phyloP scores from a whole-genome alignment of 1,140 invertebrate species.

The Tribolium madens region DNA sequence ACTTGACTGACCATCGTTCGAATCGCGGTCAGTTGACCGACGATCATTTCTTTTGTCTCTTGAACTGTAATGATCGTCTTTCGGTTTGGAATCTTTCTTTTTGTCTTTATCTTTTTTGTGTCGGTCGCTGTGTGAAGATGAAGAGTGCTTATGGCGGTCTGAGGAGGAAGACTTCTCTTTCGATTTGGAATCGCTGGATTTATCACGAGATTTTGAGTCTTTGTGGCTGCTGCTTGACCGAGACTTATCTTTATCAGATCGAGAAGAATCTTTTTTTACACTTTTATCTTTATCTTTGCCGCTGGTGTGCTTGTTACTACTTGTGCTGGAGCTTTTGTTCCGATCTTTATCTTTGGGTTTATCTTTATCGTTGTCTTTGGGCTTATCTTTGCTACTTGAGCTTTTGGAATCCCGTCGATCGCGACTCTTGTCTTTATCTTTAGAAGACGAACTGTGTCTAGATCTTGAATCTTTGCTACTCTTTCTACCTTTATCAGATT shows the following conservation, averaged over 20 bases:
- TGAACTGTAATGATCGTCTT: slow-evolving; percentile 71
- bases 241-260: slow-evolving; percentile 48
- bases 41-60: slow-evolving; percentile 67
- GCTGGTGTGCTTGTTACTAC: slow-evolving; percentile 51
- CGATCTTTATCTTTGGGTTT: slow-evolving; percentile 47
- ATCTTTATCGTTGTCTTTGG: slow-evolving; percentile 53
- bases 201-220: slow-evolving; percentile 52
- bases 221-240: slow-evolving; percentile 50
- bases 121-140: slow-evolving; percentile 46
- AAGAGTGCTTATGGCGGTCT: slow-evolving; percentile 57
- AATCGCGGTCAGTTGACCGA: slow-evolving; percentile 71
- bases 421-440: slow-evolving; percentile 61
- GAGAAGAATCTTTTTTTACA: slow-evolving; percentile 45
- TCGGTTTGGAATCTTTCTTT: slow-evolving; percentile 51
- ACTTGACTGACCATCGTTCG: slow-evolving; percentile 68
- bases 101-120: slow-evolving; percentile 52
- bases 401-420: slow-evolving; percentile 54
- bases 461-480: slow-evolving; percentile 62
- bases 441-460: slow-evolving; percentile 58
- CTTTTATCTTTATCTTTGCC: slow-evolving; percentile 60
- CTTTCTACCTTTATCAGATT: slow-evolving; percentile 63
- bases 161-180: slow-evolving; percentile 56
- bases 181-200: slow-evolving; percentile 45
- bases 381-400: slow-evolving; percentile 48
- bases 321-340: slow-evolving; percentile 32